Conservation (phyloP, 2,113 vertebrate genomes). For the Microcebus tavaratra region DNA sequence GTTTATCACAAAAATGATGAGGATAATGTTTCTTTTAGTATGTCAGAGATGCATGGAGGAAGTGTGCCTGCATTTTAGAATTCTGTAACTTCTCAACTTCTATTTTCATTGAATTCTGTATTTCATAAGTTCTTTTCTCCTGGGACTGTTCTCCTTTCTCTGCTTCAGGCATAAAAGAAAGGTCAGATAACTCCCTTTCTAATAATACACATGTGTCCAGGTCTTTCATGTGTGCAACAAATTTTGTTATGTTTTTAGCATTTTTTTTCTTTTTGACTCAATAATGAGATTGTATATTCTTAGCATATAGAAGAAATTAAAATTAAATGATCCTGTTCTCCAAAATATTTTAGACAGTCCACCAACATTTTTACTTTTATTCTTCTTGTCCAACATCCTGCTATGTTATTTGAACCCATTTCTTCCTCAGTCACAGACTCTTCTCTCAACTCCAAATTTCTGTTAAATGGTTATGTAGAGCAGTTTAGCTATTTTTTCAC, state of each 20-base stretch:
- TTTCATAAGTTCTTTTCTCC: neutral
- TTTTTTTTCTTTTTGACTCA: neutral
- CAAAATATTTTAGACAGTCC: neutral
- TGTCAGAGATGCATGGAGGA: neutral
- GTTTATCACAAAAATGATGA: neutral
- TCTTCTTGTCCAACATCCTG: neutral
- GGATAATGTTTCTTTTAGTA: neutral
- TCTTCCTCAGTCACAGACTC: neutral
- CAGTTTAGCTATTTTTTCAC: neutral
- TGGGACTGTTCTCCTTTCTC: neutral
- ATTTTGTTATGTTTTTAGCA: neutral
- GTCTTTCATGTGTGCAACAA: neutral
- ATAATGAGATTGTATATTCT: neutral
- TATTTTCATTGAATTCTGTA: neutral
- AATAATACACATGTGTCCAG: neutral
- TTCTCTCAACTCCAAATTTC: neutral
- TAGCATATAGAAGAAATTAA: neutral
- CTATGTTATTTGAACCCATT: neutral
- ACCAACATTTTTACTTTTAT: constrained; percentile 2
- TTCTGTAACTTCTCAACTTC: neutral
- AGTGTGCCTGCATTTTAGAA: neutral
- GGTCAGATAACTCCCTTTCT: neutral
- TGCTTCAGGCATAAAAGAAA: neutral
- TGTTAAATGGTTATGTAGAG: neutral
- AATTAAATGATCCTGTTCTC: neutral